Conservation (phyloP, 2,888 invertebrate species). For the Norana najaformis region DNA sequence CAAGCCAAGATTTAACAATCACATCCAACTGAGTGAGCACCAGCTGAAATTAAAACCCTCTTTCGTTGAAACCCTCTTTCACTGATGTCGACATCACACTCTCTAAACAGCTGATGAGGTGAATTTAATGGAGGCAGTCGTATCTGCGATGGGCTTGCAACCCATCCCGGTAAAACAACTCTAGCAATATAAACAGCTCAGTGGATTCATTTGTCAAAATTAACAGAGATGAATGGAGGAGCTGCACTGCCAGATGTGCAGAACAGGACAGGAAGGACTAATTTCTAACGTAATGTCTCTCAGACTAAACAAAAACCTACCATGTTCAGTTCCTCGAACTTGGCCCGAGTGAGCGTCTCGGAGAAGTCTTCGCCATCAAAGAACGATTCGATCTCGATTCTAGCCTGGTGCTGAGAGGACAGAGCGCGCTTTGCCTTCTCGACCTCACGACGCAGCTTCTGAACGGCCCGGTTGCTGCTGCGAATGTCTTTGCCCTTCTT, state of each 20-base stretch:
- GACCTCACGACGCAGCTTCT: constrained; percentile 93
- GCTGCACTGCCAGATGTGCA: not conserved
- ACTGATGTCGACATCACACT: too few relatives aligned
- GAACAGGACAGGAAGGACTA: constrained; percentile 31
- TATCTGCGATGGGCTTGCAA: not conserved
- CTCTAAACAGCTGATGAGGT: too few relatives aligned
- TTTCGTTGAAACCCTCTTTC: too few relatives aligned
- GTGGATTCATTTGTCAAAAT: not conserved
- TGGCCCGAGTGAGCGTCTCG: constrained; percentile 94
- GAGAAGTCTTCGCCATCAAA: constrained; percentile 98
- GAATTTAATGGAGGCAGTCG: too few relatives aligned
- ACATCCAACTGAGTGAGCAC: not conserved
- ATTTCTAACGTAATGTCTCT: constrained; percentile 14
- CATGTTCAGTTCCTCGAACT: constrained; percentile 98
- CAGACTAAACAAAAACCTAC: constrained; percentile 57
- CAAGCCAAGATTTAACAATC: too few relatives aligned
- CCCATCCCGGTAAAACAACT: not conserved
- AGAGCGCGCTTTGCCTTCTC: constrained; percentile 96
- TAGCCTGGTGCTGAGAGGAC: constrained; percentile 90
- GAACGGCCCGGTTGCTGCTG: constrained; percentile 88
- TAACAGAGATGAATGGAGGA: too few relatives aligned
- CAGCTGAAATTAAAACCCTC: not conserved
- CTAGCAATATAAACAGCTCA: too few relatives aligned
- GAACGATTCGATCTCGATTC: constrained; percentile 97
- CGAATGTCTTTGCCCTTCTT: constrained; percentile 97